These are phyloP conservation scores for Lanius ludovicianus DNA, from an alignment of 2,113 vertebrate genomes.

Conservation along the genomic window DNA sequence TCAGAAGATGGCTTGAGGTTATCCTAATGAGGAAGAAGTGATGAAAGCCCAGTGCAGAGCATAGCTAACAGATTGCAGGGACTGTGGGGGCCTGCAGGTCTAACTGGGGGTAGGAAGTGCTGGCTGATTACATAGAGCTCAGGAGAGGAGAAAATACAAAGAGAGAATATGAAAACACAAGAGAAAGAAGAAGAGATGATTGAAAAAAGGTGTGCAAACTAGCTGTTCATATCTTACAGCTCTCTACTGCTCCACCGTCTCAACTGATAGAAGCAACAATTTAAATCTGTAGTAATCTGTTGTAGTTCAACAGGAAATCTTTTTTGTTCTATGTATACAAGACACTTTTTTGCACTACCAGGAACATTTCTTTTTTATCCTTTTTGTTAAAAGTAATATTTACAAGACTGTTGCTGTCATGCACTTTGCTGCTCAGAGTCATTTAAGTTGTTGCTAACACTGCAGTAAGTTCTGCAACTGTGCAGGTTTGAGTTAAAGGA, in stretches of 20 bases:
- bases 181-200: not conserved
- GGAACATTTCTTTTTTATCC: not conserved
- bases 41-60: not conserved
- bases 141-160: not conserved
- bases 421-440: not conserved
- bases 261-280: accelerated
- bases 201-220: not conserved
- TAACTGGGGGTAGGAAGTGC: accelerated
- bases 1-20: not conserved
- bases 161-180: not conserved
- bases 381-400: not conserved
- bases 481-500: not conserved
- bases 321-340: not conserved
- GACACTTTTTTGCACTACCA: not conserved
- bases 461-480: not conserved
- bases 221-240: not conserved
- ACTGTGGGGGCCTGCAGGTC: accelerated
- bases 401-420: not conserved
- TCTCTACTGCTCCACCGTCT: accelerated
- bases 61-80: accelerated
- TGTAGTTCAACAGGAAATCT: not conserved
- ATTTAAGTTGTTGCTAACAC: not conserved
- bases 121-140: not conserved
- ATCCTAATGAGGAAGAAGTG: not conserved
- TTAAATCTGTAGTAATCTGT: not conserved